phyloP scores from a whole-genome alignment of 2,797 vertebrate species.

The Sarcophilus harrisii region DNA sequence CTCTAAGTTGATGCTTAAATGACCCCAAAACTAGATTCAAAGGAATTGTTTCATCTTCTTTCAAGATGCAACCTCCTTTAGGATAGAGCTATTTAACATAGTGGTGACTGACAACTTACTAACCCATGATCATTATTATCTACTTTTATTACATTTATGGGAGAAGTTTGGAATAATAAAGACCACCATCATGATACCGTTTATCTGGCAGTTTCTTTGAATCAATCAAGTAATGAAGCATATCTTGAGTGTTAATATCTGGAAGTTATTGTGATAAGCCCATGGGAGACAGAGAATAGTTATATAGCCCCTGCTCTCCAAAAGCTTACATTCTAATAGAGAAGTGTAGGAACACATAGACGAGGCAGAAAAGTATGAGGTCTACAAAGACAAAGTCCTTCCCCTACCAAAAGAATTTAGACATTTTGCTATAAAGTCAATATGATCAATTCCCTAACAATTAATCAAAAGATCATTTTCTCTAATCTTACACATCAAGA shows the following conservation, averaged over 20 bases:
- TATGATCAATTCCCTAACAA: background rate
- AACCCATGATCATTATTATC: conserved; percentile 23
- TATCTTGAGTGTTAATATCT: background rate
- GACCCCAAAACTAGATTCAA: conserved; percentile 7
- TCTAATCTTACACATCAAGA: background rate
- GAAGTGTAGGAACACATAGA: background rate
- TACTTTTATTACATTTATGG: conserved; percentile 9
- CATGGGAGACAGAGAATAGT: background rate
- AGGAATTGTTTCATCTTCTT: conserved; percentile 16
- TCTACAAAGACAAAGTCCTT: background rate
- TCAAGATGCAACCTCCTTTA: conserved; percentile 1
- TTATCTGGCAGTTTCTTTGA: conserved; percentile 33
- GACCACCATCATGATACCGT: conserved; percentile 32
- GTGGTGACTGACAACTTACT: conserved; percentile 6
- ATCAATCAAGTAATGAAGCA: background rate
- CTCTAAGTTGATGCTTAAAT: conserved; percentile 54
- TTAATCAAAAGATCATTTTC: background rate
- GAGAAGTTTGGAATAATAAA: conserved; percentile 47
- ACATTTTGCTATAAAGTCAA: background rate
- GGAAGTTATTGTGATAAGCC: background rate
- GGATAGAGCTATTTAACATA: conserved; percentile 45
- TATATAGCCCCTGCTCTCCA: background rate
- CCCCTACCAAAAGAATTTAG: background rate
- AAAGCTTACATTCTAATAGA: background rate
- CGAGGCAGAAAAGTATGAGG: background rate